phyloP scores from a whole-genome alignment of 2,797 vertebrate genomes.

The Anabas testudineus region DNA sequence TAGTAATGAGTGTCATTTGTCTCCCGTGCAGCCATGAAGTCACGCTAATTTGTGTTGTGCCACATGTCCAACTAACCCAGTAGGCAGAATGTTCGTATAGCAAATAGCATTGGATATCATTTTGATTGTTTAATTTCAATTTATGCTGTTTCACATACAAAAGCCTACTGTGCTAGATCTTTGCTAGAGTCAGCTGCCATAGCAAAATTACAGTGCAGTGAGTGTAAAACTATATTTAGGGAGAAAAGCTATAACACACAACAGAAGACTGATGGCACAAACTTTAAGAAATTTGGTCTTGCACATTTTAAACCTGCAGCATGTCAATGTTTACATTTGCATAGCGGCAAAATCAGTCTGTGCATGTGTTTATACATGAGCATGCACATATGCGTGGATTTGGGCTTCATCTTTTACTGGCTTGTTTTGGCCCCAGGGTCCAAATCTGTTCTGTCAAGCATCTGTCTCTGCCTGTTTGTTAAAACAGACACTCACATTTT shows the following conservation, averaged over 20 bases:
- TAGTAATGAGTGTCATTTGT: too few species aligned
- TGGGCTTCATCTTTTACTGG: conserved; percentile 25
- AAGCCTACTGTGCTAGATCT: too few species aligned
- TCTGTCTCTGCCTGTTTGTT: conserved; percentile 57
- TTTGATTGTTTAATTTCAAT: too few species aligned
- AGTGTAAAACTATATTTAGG: background rate
- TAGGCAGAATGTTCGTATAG: too few species aligned
- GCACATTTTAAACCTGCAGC: background rate
- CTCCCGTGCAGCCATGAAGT: too few species aligned
- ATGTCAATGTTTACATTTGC: conserved; percentile 7
- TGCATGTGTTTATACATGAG: conserved; percentile 2
- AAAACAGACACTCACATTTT: conserved; percentile 19
- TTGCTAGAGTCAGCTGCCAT: too few species aligned
- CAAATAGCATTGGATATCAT: too few species aligned
- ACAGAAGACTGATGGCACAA: background rate
- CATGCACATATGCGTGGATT: background rate
- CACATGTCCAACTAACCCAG: too few species aligned
- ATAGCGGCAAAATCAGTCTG: conserved; percentile 24
- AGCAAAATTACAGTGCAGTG: background rate
- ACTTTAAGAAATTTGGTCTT: background rate
- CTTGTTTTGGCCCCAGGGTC: conserved; percentile 60
- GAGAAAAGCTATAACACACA: background rate
- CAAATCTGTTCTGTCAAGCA: conserved; percentile 49
- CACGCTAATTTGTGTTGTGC: too few species aligned
- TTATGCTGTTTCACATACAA: too few species aligned